A percentile compares a stretch with the other conserved stretches of the same genome.
These are phyloP conservation scores for Bursaphelenchus okinawaensis DNA, from an alignment of 2,888 invertebrate species.

Conservation along the genomic window DNA sequence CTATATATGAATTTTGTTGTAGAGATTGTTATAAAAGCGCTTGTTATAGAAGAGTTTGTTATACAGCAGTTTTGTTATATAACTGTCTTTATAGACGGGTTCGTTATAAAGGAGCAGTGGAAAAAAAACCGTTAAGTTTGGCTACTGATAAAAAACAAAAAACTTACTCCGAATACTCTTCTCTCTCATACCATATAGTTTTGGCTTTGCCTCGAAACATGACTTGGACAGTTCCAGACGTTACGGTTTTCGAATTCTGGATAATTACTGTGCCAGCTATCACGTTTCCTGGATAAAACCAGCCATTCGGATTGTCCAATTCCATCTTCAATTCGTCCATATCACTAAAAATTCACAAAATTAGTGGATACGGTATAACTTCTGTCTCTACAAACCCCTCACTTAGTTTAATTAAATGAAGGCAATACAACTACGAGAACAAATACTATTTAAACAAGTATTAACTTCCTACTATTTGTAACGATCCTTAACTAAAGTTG, in stretches of 20 bases:
- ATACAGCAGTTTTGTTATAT: constrained; percentile 14
- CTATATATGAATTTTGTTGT: too few species aligned
- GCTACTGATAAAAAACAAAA: background rate
- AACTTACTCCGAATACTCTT: background rate
- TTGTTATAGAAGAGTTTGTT: constrained; percentile 21
- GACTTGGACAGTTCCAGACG: constrained; percentile 24
- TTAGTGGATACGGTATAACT: background rate
- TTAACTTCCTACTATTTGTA: too few species aligned
- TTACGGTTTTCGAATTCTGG: constrained; percentile 13
- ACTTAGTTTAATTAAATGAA: too few species aligned
- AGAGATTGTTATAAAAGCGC: constrained; percentile 19
- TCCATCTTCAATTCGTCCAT: constrained; percentile 15
- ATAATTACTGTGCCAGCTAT: constrained; percentile 18
- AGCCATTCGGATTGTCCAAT: constrained; percentile 10
- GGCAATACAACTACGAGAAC: too few species aligned
- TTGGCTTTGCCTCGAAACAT: constrained; percentile 21
- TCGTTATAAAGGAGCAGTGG: too few species aligned
- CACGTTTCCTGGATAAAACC: constrained; percentile 19
- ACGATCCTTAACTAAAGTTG: too few species aligned
- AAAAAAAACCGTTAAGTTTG: too few species aligned
- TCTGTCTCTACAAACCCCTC: background rate
- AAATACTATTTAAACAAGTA: too few species aligned
- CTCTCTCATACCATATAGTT: constrained; percentile 15
- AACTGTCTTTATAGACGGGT: constrained; percentile 11
- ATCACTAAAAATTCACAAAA: background rate